Evolutionary conservation across 92 coral and sea anemone genomes (phyloP), one percentile per base, ranked within the genome.

Genomic region (Porites cylindrica): DNA sequence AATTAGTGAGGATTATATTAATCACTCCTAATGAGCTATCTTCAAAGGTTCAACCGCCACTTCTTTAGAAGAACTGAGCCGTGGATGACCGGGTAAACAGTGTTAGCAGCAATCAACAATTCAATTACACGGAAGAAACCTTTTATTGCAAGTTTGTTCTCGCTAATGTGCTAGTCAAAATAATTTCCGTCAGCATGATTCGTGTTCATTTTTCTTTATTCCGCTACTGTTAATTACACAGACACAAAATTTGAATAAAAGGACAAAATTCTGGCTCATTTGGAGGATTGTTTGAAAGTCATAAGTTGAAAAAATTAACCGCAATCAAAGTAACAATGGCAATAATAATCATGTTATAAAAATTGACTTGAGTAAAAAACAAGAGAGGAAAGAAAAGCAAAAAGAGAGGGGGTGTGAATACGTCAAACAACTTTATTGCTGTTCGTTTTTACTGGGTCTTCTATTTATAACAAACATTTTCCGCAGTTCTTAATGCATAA

Each of bases 101-200:
- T 53, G 72, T 23, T 81, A 50, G 21, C 29, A 63, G 43, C 16
- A 7, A 79, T 79, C 26, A 65, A 63, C 61, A 63, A 47, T 66
- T 79, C 10, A 47, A 79, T 63, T 47, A 56, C 73, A 1, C 60
- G 83, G 83, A 79, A 79, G 83, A 69, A 11, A n/a, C 38, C n/a
- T 14, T 52, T 66, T 60, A 24, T 66, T 26, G 58, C 20, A 60
- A 59, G 79, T 82, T 82, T 82, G 66, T 70, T 82, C 59, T 82
- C 17, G 60, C 61, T 82, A 82, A 82, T 71, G 76, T 38, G 43
- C 17, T 43, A 23, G 78, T 58, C 78, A 71, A 70, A 19, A 11
- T 47, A 10, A 18, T 82, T 82, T 82, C 71, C 86, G 78, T 71
- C 78, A 60, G 17, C 61, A 14, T 18, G 16, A 51, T 66, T 66